Conservation (phyloP, 1,140 invertebrate species). For the Solen grandis region DNA sequence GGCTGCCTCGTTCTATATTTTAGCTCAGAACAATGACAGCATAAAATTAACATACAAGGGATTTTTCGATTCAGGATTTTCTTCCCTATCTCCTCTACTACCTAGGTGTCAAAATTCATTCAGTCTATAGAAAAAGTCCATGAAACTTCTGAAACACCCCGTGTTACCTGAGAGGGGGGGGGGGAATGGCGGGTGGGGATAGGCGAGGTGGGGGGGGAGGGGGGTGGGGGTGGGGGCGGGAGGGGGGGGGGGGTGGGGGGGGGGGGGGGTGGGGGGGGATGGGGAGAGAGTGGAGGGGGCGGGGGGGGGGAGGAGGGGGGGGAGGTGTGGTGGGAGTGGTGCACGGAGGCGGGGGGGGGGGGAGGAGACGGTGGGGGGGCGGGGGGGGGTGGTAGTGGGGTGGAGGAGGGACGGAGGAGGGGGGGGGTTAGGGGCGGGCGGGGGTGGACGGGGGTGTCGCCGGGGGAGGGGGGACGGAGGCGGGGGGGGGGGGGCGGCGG, state of each 20-base stretch:
- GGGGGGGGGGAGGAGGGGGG: not conserved
- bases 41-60: no score
- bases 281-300: not conserved
- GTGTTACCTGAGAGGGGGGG: no score
- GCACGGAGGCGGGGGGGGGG: not conserved
- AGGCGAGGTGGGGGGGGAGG: not conserved
- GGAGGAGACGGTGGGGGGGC: not conserved
- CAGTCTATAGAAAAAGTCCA: no score
- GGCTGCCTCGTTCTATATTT: no score
- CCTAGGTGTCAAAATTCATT: no score
- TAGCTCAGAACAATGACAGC: no score
- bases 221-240: no score
- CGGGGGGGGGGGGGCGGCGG: not conserved
- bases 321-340: not conserved
- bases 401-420: not conserved
- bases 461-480: not conserved
- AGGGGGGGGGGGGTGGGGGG: not conserved
- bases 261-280: not conserved
- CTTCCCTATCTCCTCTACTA: no score
- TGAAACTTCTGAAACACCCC: no score
- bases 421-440: not conserved
- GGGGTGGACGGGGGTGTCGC: not conserved
- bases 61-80: no score
- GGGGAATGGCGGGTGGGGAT: not conserved
- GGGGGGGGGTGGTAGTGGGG: not conserved